Evolutionary conservation across 1,140 invertebrate genomes (phyloP).

Genomic region (Ips typographus): DNA sequence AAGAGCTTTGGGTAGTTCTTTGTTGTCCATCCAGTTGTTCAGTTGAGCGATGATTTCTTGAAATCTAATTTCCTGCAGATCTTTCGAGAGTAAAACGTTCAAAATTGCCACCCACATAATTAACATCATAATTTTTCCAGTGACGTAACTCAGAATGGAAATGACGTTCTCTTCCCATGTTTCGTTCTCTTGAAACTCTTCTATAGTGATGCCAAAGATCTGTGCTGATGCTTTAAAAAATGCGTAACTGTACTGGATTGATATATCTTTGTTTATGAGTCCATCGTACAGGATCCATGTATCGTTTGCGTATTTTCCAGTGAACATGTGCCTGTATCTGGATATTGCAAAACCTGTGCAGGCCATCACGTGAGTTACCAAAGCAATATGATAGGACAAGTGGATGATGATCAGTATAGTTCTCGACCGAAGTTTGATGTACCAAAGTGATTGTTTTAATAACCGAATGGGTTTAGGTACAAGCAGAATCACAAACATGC

Average conservation of each 20-base stretch:
- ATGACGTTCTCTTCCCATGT: constrained; percentile 6
- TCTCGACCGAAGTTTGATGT: not conserved
- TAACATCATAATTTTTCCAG: not conserved
- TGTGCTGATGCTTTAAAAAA: constrained; percentile 28
- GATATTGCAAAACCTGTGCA: constrained; percentile 2
- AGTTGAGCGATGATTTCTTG: constrained; percentile 39
- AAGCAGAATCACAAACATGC: constrained; percentile 7
- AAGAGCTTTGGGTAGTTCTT: constrained; percentile 37
- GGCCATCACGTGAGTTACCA: constrained; percentile 6
- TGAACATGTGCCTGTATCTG: not conserved
- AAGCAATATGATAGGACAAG: not conserved
- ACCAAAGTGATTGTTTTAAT: not conserved
- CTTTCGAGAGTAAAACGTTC: constrained; percentile 11
- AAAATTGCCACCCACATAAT: constrained; percentile 14
- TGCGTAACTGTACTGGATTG: constrained; percentile 1
- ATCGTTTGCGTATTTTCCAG: not conserved
- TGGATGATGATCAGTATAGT: not conserved
- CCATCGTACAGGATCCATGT: constrained; percentile 2
- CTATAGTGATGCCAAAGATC: constrained; percentile 14
- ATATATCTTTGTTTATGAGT: not conserved
- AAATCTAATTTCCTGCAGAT: constrained; percentile 40
- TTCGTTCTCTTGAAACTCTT: not conserved
- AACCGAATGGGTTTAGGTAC: not conserved
- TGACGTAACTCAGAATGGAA: not conserved
- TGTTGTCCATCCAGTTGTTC: constrained; percentile 39